Evolutionary conservation across 2,113 vertebrate genomes (phyloP).

Genomic region (Poecilia latipinna): DNA sequence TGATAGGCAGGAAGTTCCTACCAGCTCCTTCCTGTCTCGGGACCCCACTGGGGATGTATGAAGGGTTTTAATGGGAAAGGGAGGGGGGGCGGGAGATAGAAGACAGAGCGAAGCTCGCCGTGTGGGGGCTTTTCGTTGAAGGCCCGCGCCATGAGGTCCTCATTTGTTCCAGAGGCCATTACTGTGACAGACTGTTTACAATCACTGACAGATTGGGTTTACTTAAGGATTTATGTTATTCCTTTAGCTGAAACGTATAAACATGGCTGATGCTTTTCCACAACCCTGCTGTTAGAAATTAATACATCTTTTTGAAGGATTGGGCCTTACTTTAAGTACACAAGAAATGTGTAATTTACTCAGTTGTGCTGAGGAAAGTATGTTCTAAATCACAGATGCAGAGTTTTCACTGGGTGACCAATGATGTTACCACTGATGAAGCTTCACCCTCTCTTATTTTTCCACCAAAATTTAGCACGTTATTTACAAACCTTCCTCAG

Average conservation of each 20-base stretch:
- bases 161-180: constrained; percentile 80
- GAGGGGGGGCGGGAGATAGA: constrained; percentile 22
- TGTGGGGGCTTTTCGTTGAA: constrained; percentile 54
- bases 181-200: constrained; percentile 80
- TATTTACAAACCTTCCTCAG: neutral
- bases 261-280: constrained; percentile 58
- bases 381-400: constrained; percentile 1
- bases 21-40: constrained; percentile 35
- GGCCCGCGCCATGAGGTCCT: constrained; percentile 72
- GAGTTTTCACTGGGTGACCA: neutral
- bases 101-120: constrained; percentile 3
- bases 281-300: constrained; percentile 44
- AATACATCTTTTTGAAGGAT: constrained; percentile 17
- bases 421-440: neutral
- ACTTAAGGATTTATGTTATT: constrained; percentile 76
- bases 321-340: constrained; percentile 23
- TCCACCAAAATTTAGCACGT: neutral
- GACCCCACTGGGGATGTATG: neutral
- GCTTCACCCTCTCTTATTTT: neutral
- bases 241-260: constrained; percentile 65
- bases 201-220: constrained; percentile 74
- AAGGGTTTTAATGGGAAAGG: constrained; percentile 17
- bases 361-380: constrained; percentile 30
- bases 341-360: constrained; percentile 50
- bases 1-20: constrained; percentile 36